Conservation (phyloP, 1,140 invertebrate genomes). For the Pygmarrhopalites habei region DNA sequence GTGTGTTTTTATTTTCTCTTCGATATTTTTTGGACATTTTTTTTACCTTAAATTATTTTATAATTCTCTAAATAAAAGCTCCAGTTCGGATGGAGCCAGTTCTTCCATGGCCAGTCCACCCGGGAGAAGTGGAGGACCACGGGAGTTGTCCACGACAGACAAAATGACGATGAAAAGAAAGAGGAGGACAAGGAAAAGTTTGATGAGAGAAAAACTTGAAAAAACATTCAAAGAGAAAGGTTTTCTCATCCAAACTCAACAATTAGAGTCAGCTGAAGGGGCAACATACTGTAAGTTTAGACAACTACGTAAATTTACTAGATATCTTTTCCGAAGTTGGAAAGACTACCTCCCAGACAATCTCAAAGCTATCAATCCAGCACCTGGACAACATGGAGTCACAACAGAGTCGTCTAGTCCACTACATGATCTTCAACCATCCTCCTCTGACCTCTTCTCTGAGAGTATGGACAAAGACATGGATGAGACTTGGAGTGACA, state of each 20-base stretch:
- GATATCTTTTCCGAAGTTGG: constrained; percentile 85
- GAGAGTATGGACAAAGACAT: constrained; percentile 9
- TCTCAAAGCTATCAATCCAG: constrained; percentile 42
- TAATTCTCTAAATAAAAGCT: no score
- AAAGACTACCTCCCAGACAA: constrained; percentile 83
- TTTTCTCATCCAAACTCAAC: constrained; percentile 85
- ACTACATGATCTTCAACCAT: not conserved
- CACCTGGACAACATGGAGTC: not conserved
- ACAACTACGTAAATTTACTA: constrained; percentile 80
- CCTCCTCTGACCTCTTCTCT: not conserved
- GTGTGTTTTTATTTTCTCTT: no score
- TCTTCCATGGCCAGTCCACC: not conserved
- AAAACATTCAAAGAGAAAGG: constrained; percentile 88
- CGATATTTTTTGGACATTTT: no score
- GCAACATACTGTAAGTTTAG: constrained; percentile 89
- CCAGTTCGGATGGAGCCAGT: not conserved
- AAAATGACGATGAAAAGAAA: constrained; percentile 50
- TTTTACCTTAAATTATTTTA: no score
- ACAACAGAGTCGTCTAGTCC: not conserved
- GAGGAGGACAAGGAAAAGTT: constrained; percentile 67
- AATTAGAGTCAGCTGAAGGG: constrained; percentile 80
- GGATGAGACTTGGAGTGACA: not conserved
- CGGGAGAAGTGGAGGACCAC: not conserved
- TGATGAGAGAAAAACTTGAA: constrained; percentile 78
- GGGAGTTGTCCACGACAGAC: not conserved